phyloP scores from a whole-genome alignment of 53 echinoderm and acorn worm species.

The Temnopleurus reevesii region DNA sequence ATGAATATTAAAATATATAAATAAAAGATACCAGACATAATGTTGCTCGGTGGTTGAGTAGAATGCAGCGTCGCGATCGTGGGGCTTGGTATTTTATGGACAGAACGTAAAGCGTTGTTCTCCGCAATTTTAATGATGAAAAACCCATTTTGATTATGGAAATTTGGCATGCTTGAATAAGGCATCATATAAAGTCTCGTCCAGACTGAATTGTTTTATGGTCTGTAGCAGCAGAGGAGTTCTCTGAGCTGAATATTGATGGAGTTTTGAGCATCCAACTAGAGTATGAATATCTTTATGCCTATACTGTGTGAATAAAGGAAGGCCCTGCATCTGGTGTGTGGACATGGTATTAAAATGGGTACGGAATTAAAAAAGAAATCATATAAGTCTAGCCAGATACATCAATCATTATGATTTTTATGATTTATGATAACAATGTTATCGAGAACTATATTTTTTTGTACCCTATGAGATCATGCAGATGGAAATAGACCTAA shows the following conservation, averaged over 20 bases:
- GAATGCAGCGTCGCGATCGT: background rate
- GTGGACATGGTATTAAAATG: no score
- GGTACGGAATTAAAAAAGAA: no score
- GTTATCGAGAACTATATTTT: no score
- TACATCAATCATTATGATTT: no score
- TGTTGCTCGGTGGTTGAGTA: background rate
- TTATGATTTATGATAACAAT: no score
- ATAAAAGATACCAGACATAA: background rate
- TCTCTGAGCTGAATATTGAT: background rate
- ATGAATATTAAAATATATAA: background rate
- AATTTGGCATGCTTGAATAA: constrained; percentile 1
- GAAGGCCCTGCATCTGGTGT: no score
- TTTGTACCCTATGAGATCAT: no score
- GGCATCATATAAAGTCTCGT: background rate
- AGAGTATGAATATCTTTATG: no score
- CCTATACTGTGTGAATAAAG: no score
- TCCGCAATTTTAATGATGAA: constrained; percentile 13
- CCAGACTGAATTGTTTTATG: background rate
- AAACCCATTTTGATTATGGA: constrained; percentile 26
- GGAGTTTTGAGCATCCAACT: background rate
- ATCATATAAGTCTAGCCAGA: no score
- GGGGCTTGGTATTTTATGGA: background rate
- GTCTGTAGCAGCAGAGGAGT: background rate
- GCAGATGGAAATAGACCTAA: no score
- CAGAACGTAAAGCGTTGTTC: background rate